Base-by-base conservation (phyloP, 2,888 invertebrate species). In the Platycheirus albimanus region DNA sequence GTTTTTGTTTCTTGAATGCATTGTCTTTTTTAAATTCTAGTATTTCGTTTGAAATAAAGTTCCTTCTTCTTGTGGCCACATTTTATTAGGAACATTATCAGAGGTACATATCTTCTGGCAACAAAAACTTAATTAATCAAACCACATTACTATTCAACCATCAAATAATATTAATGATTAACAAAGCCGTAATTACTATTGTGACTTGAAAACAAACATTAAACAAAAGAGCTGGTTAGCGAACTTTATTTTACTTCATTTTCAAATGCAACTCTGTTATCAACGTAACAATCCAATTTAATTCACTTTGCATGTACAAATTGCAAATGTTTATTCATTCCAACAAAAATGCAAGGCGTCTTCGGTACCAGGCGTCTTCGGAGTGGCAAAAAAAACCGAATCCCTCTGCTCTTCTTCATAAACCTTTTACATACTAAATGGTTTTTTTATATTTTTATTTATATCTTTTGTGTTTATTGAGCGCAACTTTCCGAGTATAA, bases 401-500 rank as follows among this genome's bases (percentile, higher is more conserved):
- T 15, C 64, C 33, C 49, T 30, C 17, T n/a, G n/a, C n/a, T 11
- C 38, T 63, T 33, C 24, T 11, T 36, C 33, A 2, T 7, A 8
- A n/a, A 2, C 1, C 28, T 13, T 49, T 13, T 20, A 13, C 4
- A 10, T 2, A 15, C 13, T 43, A n/a, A 58, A 1, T 17, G 20
- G 17, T 66, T 52, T 24, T 33, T 8, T 52, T n/a, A n/a, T n/a
- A 19, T 30, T 43, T 54, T 33, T 45, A 36, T 67, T 47, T n/a
- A n/a, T n/a, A n/a, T 64, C 52, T 28, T 71, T 56, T 56, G 36
- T 51, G 47, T 67, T 64, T 54, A 47, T 13, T 13, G n/a, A 61
- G 61, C 38, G 61, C 58, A 78, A 61, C 72, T 78, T 72, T 78
- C 58, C 66, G 66, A 78, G 36, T 67, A 63, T 38, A 79, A n/a